Base-by-base conservation (phyloP, 2,113 vertebrate species). In the Falcunculus frontatus region DNA sequence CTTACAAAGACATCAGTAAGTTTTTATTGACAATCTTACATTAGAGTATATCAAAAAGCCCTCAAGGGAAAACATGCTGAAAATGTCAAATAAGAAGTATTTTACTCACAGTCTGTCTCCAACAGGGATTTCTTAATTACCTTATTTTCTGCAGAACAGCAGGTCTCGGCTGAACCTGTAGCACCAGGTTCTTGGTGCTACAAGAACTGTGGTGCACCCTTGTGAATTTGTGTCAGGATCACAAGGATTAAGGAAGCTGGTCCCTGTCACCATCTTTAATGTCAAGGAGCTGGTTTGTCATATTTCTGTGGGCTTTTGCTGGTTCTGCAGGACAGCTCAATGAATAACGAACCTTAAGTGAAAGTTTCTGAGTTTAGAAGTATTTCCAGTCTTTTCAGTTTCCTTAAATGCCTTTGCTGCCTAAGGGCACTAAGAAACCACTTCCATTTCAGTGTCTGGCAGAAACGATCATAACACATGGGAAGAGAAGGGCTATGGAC, bases 181-280 rank as follows among this genome's bases (percentile, higher is more conserved):
- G n/a, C n/a, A n/a, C n/a, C n/a, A n/a, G n/a, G n/a, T n/a, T n/a
- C n/a, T n/a, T 1, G 7, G 29, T 87, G 29, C 41, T 32, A 1
- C 13, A 6, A 35, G 26, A 57, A 49, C 10, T 0, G 1, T 5
- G 3, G 30, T 44, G 35, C 13, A 50, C 4, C 10, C 14, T 2
- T 4, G 6, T 32, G 46, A 22, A n/a, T 37, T 46, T 37, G 17
- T 37, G 21, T 52, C 50, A 83, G 41, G 13, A 79, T 65, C 46
- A 50, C 4, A 46, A 13, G 16, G 15, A 20, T 21, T 42, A 60
- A 47, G 30, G 19, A 87, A 84, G 57, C 47, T 67, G n/a, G 18
- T 73, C 19, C n/a, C 35, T 82, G 56, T 47, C 56, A 69, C 30
- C 59, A 11, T 37, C 37, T 37, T 52, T 52, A 46, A 10, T 22